Evolutionary conservation across 2,888 invertebrate genomes (phyloP).

Genomic region (Lasioglossum zephyrum): DNA sequence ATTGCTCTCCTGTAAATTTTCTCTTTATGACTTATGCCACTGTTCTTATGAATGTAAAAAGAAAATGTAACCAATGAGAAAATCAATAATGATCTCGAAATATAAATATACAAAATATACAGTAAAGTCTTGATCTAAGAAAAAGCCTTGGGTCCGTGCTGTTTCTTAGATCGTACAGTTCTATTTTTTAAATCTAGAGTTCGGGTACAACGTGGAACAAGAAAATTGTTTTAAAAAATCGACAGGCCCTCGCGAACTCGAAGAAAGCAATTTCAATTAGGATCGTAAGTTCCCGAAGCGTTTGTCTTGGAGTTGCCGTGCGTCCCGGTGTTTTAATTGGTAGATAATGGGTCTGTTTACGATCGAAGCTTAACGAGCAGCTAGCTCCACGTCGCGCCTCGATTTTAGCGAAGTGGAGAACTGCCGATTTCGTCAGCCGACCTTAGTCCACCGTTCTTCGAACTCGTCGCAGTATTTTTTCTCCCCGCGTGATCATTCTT

Average conservation of each 20-base stretch:
- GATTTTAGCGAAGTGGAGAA: not conserved
- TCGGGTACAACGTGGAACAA: too few species aligned
- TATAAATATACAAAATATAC: too few species aligned
- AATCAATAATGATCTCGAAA: not conserved
- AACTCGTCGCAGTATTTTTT: not conserved
- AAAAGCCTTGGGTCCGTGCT: too few species aligned
- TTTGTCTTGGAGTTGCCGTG: constrained; percentile 20
- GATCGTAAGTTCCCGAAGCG: constrained; percentile 11
- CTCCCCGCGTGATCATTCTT: not conserved
- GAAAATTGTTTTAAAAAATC: too few species aligned
- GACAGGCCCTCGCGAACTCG: too few species aligned
- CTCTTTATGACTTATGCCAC: too few species aligned
- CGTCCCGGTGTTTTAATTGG: constrained; percentile 8
- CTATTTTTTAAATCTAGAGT: too few species aligned
- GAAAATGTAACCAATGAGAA: not conserved
- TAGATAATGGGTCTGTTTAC: constrained; percentile 35
- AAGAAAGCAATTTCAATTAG: not conserved
- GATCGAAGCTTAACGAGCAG: constrained; percentile 18
- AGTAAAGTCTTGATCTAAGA: too few species aligned
- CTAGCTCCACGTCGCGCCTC: not conserved
- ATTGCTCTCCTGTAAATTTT: too few species aligned
- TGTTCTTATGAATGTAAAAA: too few species aligned
- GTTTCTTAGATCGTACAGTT: too few species aligned
- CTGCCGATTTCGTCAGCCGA: constrained; percentile 25
- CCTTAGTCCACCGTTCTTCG: constrained; percentile 4